Base-by-base conservation (phyloP, 2,113 vertebrate species). In the Petromus typicus region DNA sequence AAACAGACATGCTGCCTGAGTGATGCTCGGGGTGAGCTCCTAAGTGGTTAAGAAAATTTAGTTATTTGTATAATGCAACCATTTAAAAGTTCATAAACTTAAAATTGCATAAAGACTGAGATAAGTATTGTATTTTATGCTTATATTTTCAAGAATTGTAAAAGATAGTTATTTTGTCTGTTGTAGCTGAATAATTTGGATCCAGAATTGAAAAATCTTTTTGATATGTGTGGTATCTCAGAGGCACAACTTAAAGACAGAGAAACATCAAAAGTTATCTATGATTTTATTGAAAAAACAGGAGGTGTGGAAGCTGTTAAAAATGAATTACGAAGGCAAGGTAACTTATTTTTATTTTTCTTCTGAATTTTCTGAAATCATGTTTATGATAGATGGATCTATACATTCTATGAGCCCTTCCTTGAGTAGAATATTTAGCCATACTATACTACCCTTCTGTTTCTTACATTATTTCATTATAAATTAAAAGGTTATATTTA, bases 201-300 rank as follows among this genome's bases (percentile, higher is more conserved):
- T 97, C 99, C 99, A 2, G 99, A 99, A 96, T 97, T 99, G 97
- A 99, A 99, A 98, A 99, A 99, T 97, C 98, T 99, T 67, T 99
- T 99, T 90, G 99, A 99, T 98, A 83, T 99, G 98, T 99, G 99
- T 96, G 99, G 99, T 93, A 99, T 99, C 98, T 99, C 99, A 5
- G 99, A 99, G 97, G 99, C 99, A 89, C 99, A 99, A 22, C 99
- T 99, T 83, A 99, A 99, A 98, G 99, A 99, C 99, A 98, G 99
- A 96, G 99, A 99, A 99, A 99, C 99, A 18, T 99, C 99, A 84
- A 99, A 99, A 98, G 99, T 99, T 98, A 99, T 99, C 98, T 99
- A 99, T 97, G 99, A 99, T 98, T 99, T 99, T 98, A 99, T 99
- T 95, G 99, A 99, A 98, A 99, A 99, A 98, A 99, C 99, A 92